Evolutionary conservation across 1,140 invertebrate genomes (phyloP), one percentile per base, ranked within the genome.

Genomic region (Steinernema feltiae): DNA sequence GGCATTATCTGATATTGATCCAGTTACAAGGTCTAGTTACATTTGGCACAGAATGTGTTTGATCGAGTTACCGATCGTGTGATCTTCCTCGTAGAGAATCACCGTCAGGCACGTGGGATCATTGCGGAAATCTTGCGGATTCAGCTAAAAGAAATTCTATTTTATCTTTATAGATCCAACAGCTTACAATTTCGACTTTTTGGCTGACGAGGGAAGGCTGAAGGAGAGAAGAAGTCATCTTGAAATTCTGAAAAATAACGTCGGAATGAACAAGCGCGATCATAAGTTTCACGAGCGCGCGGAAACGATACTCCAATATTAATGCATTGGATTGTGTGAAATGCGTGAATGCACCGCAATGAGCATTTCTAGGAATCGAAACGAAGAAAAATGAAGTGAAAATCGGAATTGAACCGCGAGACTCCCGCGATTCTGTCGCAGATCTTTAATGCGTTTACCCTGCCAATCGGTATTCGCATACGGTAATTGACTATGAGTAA

Each of bases 21-120:
- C 0, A 29, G n/a, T 32, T 21, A 80, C 24, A 41, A 35, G 41
- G 32, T 63, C 31, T 18, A 70, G 74, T 73, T 72, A 84, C 82
- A 82, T 82, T 80, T 76, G 73, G 35, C 83, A 82, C 30, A 84
- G 72, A 29, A 84, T 81, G 32, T 84, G 81, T 35, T 84, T 84
- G 12, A 84, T 73, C 1, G 83, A 71, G 71, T 84, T 84, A 73
- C 82, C 82, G 69, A 84, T 79, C 0, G 82, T 84, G 72, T 84
- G 83, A 74, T 84, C 82, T 72, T 84, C 82, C 71, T 84, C 80
- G 69, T 84, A 69, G 46, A 84, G 30, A 69, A 83, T 71, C 0
- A 83, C 46, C 1, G 82, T 84, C 32, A 83, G 29, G 53, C 73
- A 73, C 24, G 82, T 74, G 15, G 46, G 80, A 69, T 83, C 82